Evolutionary conservation across 2,888 invertebrate species (phyloP), one percentile per base, ranked within the genome.

Genomic region (Epistrophe grossulariae): DNA sequence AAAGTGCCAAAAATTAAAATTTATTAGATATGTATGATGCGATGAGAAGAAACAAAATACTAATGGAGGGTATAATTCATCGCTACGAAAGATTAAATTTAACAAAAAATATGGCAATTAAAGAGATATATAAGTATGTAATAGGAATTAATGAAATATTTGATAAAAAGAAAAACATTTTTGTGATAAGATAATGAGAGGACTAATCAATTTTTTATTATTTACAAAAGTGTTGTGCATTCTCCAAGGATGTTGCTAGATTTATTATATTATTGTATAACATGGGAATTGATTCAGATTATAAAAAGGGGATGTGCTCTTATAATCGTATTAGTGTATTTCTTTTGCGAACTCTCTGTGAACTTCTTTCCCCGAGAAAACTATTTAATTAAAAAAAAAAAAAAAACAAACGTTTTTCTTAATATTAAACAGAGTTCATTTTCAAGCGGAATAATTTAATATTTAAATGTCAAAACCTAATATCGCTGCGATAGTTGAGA

Each of bases 81-180:
- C 43, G n/a, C 1, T 40, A 62, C 15, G 38, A 60, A 13, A 38
- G 19, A 60, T 40, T 35, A 4, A 40, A 40, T 7, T 40, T 19
- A 40, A 9, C 5, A 15, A 5, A 62, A 55, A 28, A 40, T 24
- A 62, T 43, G 2, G 28, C 24, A 62, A 62, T 24, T 2, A 43
- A 28, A 62, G 62, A 43, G 62, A 62, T 24, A 24, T 24, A 48
- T 62, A 40, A 19, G 19, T 4, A 2, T n/a, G n/a, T n/a, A n/a
- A n/a, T 11, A 35, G 62, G 15, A 62, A 43, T 38, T 19, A 60
- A 60, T 62, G 43, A 62, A 40, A 40, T 28, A 62, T 60, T 60
- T 38, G 9, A 40, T 60, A 43, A 62, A n/a, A 62, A 62, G 24
- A 24, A 40, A 24, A 19, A 24, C 15, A 24, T 24, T 24, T 40